Evolutionary conservation across 2,797 vertebrate species (phyloP).

Genomic region (Eurystomus glaucurus): DNA sequence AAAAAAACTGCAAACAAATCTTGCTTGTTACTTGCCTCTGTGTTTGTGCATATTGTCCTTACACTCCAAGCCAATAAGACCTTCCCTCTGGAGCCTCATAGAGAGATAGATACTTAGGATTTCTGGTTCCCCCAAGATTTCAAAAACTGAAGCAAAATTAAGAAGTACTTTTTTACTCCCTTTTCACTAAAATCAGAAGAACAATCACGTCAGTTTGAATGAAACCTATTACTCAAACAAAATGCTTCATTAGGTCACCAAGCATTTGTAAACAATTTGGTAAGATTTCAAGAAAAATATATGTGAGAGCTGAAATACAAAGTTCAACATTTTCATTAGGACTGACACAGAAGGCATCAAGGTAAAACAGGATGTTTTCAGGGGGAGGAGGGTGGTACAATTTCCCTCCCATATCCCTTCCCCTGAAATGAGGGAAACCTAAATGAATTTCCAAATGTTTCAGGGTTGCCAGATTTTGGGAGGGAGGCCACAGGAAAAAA

Average conservation of each 20-base stretch:
- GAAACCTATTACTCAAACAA: neutral
- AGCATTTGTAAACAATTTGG: neutral
- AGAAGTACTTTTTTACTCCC: neutral
- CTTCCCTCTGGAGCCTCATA: neutral
- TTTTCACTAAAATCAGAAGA: neutral
- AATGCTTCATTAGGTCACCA: neutral
- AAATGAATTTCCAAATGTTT: neutral
- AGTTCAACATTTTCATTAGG: neutral
- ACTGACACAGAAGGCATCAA: neutral
- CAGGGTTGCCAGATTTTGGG: neutral
- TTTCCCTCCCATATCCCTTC: neutral
- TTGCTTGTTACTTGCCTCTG: neutral
- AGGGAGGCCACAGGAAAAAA: neutral
- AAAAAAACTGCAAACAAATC: fast-evolving
- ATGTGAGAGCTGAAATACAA: fast-evolving
- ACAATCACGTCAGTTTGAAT: neutral
- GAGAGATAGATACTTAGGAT: neutral
- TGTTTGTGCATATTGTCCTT: neutral
- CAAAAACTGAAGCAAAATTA: neutral
- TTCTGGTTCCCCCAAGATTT: neutral
- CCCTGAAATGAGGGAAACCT: neutral
- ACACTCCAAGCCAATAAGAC: neutral
- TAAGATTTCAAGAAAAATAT: neutral
- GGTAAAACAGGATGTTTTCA: fast-evolving
- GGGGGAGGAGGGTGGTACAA: neutral